These are phyloP conservation scores for Synergus umbraculus DNA, from an alignment of 2,888 invertebrate species.

Conservation along the genomic window DNA sequence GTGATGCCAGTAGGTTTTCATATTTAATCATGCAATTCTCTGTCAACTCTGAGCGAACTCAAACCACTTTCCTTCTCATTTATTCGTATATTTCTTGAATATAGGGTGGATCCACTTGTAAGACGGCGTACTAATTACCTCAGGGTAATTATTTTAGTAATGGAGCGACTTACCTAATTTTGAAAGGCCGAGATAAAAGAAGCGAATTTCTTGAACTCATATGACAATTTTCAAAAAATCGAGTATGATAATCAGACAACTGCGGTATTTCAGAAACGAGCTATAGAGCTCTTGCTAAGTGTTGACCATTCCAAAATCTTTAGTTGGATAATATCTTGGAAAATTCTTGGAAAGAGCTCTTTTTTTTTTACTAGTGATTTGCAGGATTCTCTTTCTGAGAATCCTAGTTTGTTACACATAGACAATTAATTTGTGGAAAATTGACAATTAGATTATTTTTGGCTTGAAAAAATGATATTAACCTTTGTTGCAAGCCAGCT, in stretches of 20 bases:
- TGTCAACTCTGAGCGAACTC: background rate
- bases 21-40: background rate
- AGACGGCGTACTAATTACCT: background rate
- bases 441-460: background rate
- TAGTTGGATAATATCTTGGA: background rate
- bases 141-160: background rate
- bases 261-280: background rate
- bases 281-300: background rate
- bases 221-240: background rate
- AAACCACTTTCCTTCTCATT: background rate
- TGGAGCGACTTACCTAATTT: constrained; percentile 1
- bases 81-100: background rate
- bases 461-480: background rate
- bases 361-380: too few species aligned
- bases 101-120: background rate
- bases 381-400: too few species aligned
- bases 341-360: background rate
- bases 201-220: background rate
- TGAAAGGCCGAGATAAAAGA: background rate
- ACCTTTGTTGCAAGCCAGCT: constrained; percentile 8
- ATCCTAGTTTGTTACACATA: too few species aligned
- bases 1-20: too few species aligned
- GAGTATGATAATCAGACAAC: background rate
- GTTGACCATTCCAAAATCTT: background rate
- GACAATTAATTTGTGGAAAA: too few species aligned